Evolutionary conservation across 2,113 vertebrate species (phyloP).

Genomic region (Octodon degus): DNA sequence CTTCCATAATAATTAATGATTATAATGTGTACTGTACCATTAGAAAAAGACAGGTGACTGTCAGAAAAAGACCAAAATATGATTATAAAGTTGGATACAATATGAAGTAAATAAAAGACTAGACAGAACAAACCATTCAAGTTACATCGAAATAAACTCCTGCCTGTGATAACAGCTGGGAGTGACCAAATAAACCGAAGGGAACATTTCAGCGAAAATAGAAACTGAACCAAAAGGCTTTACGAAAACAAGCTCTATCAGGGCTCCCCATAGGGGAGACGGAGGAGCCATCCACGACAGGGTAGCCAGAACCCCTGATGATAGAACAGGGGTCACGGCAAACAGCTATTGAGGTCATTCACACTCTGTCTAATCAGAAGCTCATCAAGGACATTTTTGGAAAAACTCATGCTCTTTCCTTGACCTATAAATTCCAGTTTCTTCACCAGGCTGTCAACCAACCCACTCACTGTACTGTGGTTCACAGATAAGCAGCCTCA

Average conservation of each 20-base stretch:
- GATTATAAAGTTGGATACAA: neutral
- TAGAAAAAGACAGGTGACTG: neutral
- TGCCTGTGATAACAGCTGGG: neutral
- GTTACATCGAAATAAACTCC: neutral
- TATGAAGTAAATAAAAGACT: slow-evolving; percentile 11
- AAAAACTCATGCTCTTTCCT: neutral
- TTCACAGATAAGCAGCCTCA: neutral
- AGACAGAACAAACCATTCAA: neutral
- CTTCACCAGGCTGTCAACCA: neutral
- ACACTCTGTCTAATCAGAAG: neutral
- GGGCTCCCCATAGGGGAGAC: neutral
- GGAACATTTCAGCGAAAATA: neutral
- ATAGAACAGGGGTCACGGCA: neutral
- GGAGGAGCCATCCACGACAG: neutral
- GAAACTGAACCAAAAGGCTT: slow-evolving; percentile 25
- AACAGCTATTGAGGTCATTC: neutral
- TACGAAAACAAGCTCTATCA: neutral
- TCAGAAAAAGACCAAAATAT: neutral
- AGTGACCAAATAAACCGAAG: neutral
- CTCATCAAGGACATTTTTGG: neutral
- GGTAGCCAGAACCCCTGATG: neutral
- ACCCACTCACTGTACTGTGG: neutral
- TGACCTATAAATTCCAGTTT: neutral
- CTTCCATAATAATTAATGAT: neutral
- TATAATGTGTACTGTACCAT: neutral